Evolutionary conservation across 2,888 invertebrate species (phyloP).

Genomic region (Leptinotarsa juncta): DNA sequence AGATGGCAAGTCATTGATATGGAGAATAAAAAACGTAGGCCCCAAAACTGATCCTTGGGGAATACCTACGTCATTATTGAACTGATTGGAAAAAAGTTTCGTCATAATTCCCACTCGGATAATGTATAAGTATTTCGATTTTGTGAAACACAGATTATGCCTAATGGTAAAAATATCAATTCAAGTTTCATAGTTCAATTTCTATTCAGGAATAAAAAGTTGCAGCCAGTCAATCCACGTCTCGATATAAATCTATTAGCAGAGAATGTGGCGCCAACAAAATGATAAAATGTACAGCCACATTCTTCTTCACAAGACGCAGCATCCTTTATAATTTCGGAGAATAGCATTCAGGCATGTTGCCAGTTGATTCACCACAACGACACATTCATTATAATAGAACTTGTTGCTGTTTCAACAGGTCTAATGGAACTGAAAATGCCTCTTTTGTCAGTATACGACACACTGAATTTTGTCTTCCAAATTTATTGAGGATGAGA

Average conservation of each 20-base stretch:
- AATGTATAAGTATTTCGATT: no score
- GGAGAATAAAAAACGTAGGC: no score
- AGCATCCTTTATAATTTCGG: background rate
- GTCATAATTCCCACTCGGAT: no score
- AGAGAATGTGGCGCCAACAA: background rate
- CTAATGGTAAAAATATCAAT: no score
- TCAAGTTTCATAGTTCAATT: no score
- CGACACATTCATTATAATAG: background rate
- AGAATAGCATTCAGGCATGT: background rate
- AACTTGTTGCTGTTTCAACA: conserved; percentile 12
- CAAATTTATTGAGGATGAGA: background rate
- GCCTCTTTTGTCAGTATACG: background rate
- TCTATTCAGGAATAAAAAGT: no score
- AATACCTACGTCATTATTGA: no score
- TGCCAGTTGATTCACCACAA: background rate
- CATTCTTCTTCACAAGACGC: background rate
- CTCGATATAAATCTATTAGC: background rate
- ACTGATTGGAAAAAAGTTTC: no score
- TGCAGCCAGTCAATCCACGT: background rate
- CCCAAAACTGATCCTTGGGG: no score
- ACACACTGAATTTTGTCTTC: background rate
- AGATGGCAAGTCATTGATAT: no score
- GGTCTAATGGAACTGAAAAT: background rate
- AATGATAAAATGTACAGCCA: background rate
- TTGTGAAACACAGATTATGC: no score